phyloP scores from a whole-genome alignment of 2,888 invertebrate genomes.

The Cremastobaeus sp. region DNA sequence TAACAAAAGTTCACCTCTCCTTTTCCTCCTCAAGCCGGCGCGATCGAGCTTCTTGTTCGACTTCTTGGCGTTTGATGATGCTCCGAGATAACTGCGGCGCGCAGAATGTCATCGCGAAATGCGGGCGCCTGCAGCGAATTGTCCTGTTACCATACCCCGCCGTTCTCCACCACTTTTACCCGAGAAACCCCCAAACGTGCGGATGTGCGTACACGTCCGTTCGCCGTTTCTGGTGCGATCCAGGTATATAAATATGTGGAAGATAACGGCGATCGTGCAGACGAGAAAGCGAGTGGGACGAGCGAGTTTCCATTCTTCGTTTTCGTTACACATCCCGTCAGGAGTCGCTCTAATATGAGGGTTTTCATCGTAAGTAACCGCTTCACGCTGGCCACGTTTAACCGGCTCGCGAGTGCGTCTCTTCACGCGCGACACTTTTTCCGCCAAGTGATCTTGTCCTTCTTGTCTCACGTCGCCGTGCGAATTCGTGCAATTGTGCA shows the following conservation, averaged over 20 bases:
- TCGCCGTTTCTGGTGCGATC: conserved; percentile 57
- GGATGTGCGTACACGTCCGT: conserved; percentile 58
- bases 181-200: conserved; percentile 58
- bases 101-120: conserved; percentile 16
- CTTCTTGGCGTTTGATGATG: conserved; percentile 14
- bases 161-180: conserved; percentile 49
- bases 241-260: conserved; percentile 68
- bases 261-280: conserved; percentile 66
- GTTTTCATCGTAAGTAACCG: conserved; percentile 63
- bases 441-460: neutral
- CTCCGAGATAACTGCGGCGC: neutral
- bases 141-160: conserved; percentile 21
- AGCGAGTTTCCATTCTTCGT: conserved; percentile 57
- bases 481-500: neutral
- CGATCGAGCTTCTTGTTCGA: neutral
- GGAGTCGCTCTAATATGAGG: conserved; percentile 55
- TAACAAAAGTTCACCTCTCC: no score
- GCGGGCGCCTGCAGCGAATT: conserved; percentile 11
- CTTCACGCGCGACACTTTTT: neutral
- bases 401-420: conserved; percentile 32
- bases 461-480: neutral
- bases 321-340: conserved; percentile 19
- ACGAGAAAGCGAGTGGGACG: conserved; percentile 67
- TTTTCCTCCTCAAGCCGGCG: no score
- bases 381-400: conserved; percentile 3